A percentile compares a stretch with the other conserved stretches of the same genome.
phyloP scores from a whole-genome alignment of 92 coral and sea anemone species.

The Metridium senile region DNA sequence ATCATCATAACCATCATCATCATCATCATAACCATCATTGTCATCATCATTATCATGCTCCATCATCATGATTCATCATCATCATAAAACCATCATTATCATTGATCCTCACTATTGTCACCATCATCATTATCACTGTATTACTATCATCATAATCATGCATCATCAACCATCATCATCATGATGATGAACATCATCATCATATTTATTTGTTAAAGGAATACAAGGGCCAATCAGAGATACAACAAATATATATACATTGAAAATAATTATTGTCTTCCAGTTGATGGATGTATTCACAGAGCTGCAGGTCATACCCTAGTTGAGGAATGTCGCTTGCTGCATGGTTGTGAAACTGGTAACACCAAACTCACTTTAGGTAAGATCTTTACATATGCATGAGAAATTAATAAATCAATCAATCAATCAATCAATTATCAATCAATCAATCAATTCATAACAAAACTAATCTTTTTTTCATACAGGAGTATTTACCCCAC shows the following conservation, averaged over 20 bases:
- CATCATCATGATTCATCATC: background rate
- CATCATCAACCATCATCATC: background rate
- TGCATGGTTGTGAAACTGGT: slow-evolving; percentile 87
- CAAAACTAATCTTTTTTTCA: too few species aligned
- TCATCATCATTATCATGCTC: background rate
- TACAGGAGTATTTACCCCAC: too few species aligned
- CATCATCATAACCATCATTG: background rate
- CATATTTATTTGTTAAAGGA: background rate
- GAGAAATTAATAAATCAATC: background rate
- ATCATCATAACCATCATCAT: background rate
- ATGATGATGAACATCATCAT: background rate
- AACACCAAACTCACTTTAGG: slow-evolving; percentile 90
- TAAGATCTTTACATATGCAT: slow-evolving; percentile 6
- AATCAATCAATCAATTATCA: too few species aligned
- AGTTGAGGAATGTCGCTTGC: slow-evolving; percentile 60
- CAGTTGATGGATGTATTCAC: slow-evolving; percentile 97
- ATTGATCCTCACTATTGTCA: too few species aligned
- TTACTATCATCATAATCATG: too few species aligned
- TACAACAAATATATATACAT: too few species aligned
- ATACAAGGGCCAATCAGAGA: too few species aligned
- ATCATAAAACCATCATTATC: background rate
- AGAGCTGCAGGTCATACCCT: slow-evolving; percentile 91
- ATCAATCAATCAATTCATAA: too few species aligned
- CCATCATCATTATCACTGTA: background rate
- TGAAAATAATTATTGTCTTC: too few species aligned